These are phyloP conservation scores for Propithecus coquereli DNA, from an alignment of 2,113 vertebrate genomes.

Conservation along the genomic window DNA sequence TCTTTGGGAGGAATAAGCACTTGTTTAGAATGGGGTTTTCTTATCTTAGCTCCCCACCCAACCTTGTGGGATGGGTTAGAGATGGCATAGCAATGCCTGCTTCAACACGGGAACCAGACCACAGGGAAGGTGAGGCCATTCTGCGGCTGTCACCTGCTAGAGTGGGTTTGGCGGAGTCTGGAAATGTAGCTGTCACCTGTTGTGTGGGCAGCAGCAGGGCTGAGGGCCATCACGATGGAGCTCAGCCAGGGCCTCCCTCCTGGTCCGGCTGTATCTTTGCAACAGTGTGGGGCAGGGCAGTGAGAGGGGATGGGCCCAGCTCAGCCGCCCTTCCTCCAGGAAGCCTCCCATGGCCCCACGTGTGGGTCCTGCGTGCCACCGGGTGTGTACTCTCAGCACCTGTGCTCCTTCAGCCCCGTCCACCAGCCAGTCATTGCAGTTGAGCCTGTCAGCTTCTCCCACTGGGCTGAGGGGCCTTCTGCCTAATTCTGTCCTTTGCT, in stretches of 20 bases:
- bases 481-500: no score
- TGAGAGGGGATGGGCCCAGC: not conserved
- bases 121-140: not conserved
- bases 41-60: not conserved
- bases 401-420: not conserved
- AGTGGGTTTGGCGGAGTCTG: not conserved
- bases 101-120: not conserved
- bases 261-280: rapidly evolving
- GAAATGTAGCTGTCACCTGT: not conserved
- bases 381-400: no score
- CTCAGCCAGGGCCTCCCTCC: not conserved
- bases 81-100: not conserved
- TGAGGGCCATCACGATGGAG: no score
- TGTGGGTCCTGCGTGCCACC: not conserved
- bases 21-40: not conserved
- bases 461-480: no score
- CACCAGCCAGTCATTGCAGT: not conserved
- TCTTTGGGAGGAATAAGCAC: not conserved
- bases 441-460: not conserved
- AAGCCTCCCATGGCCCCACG: not conserved
- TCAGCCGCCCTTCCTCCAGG: not conserved
- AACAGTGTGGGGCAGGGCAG: rapidly evolving
- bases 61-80: not conserved
- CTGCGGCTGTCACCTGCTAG: not conserved
- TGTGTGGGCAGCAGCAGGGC: no score